Evolutionary conservation across 2,113 vertebrate species (phyloP).

Genomic region (Heloderma charlesbogerti): DNA sequence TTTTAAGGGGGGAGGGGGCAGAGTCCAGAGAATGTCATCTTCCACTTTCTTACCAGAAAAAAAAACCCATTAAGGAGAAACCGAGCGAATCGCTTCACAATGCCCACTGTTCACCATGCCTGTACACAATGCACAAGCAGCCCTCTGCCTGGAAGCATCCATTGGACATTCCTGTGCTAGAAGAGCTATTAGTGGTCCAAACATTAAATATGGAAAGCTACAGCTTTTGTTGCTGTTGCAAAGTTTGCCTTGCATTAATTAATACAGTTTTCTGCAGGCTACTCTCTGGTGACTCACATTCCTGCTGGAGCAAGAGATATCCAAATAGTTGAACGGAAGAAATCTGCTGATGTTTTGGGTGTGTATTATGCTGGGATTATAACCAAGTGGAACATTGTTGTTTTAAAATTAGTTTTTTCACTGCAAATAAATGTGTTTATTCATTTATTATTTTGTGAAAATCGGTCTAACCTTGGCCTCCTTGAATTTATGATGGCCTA

Average conservation of each 20-base stretch:
- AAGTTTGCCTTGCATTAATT: conserved; percentile 37
- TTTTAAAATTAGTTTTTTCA: not conserved
- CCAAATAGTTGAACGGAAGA: conserved; percentile 96
- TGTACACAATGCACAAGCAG: too few species aligned
- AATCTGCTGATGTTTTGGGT: conserved; percentile 95
- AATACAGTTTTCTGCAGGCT: conserved; percentile 78
- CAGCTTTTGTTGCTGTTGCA: not conserved
- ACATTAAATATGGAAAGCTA: too few species aligned
- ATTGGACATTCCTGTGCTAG: not conserved
- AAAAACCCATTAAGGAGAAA: too few species aligned
- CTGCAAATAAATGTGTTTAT: not conserved
- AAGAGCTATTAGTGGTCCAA: not conserved
- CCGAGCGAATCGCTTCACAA: too few species aligned
- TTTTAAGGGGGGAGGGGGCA: too few species aligned
- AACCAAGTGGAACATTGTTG: conserved; percentile 11
- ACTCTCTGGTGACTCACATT: conserved; percentile 95
- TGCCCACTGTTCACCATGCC: too few species aligned
- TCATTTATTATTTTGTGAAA: accelerated
- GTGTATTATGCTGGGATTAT: conserved; percentile 55
- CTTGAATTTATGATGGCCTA: not conserved
- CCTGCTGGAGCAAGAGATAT: conserved; percentile 95
- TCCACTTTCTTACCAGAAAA: too few species aligned
- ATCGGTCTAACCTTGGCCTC: not conserved
- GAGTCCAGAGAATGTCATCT: too few species aligned
- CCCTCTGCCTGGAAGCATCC: too few species aligned